Evolutionary conservation across 2,113 vertebrate species (phyloP), one percentile per base, ranked within the genome.

Genomic region (Mugil cephalus): DNA sequence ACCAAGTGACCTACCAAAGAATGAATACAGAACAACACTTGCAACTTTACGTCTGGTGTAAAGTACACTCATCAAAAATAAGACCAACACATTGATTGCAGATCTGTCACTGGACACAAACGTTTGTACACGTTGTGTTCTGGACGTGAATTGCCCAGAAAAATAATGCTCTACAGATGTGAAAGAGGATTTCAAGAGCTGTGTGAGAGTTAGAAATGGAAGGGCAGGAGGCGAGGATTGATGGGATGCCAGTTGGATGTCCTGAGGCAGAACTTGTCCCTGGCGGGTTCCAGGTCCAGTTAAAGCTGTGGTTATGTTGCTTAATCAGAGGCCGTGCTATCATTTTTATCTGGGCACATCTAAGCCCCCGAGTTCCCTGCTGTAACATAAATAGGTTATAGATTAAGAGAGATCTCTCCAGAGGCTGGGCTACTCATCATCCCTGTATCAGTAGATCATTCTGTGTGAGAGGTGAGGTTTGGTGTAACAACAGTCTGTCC

Each of bases 351-450:
- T 21, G 14, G 2, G 68, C 56, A 46, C 38, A 54, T 73, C 79
- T 68, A 68, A 46, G 43, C 56, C 43, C 13, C 30, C 54, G 7
- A 55, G 39, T n/a, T 42, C 39, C 53, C 65, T 64, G 78, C 71
- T 55, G 45, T 50, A 64, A 66, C 56, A 56, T 82, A 69, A 82
- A 82, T 74, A 82, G 61, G 46, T 86, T 47, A 79, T 52, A 4
- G 74, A 87, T 83, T 73, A 79, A 78, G 70, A 34, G 5, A 6
- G 64, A 45, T 54, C 38, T 19, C 14, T 61, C 61, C 65, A 34
- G 60, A 60, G 17, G 24, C 68, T 1, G 8, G 19, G 63, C 36
- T 34, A 34, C 63, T 43, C 67, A 43, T 80, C 69, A 36, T 56
- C 51, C 51, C 40, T 40, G 13, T 35, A 43, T 73, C 66, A 56